phyloP scores from a whole-genome alignment of 2,113 vertebrate species.

The Chaetodon trifascialis region DNA sequence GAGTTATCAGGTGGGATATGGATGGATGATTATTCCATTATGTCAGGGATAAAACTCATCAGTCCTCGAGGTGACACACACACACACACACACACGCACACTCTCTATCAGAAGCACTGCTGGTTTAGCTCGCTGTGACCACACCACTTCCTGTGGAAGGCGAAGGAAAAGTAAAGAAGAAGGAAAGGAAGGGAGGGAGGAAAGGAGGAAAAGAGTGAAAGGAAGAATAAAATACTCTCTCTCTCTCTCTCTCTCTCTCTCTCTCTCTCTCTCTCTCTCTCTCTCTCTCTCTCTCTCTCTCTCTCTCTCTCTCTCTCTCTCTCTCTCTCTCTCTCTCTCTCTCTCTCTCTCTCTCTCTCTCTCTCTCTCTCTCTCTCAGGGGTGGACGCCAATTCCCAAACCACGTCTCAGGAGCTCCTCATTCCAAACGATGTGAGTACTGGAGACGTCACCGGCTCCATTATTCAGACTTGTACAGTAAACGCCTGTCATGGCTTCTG shows the following conservation, averaged over 20 bases:
- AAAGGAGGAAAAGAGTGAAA: not conserved
- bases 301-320: not conserved
- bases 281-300: not conserved
- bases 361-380: conserved; percentile 74
- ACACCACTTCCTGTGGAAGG: not conserved
- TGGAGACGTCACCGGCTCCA: not conserved
- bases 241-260: too few species aligned
- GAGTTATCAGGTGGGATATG: conserved; percentile 57
- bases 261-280: not conserved
- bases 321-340: too few species aligned
- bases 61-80: conserved; percentile 32
- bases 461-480: not conserved
- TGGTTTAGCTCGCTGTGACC: not conserved
- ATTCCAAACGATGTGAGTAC: conserved; percentile 93
- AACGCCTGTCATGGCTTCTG: not conserved
- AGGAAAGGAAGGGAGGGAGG: not conserved
- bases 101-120: not conserved
- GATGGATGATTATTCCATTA: conserved; percentile 67
- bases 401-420: conserved; percentile 94
- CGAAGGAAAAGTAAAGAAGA: not conserved
- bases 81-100: too few species aligned
- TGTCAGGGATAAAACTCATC: conserved; percentile 72
- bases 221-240: too few species aligned
- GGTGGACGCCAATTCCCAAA: conserved; percentile 88
- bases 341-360: not conserved